Conservation (phyloP, 2,113 vertebrate species). For the Penelope pileata region DNA sequence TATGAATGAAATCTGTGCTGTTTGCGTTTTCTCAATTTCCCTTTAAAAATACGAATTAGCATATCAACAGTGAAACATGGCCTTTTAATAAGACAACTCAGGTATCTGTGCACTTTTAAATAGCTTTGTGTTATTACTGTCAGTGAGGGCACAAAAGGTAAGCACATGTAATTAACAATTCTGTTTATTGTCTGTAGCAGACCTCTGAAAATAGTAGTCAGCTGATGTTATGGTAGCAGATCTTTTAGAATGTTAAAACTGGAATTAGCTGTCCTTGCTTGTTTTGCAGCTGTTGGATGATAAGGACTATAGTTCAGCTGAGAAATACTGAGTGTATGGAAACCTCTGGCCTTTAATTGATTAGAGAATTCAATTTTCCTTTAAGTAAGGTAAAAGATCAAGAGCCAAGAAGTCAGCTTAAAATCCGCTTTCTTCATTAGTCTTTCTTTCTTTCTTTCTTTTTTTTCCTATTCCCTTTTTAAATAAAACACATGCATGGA, state of each 20-base stretch:
- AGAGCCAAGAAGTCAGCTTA: neutral
- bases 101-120: neutral
- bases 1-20: neutral
- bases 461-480: neutral
- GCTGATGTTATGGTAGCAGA: neutral
- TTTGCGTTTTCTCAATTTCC: neutral
- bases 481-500: neutral
- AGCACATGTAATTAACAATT: neutral
- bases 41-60: neutral
- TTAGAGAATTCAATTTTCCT: constrained; percentile 20
- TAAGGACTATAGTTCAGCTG: neutral
- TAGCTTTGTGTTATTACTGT: neutral
- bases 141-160: neutral
- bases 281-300: neutral
- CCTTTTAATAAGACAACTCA: neutral
- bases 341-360: neutral
- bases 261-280: neutral
- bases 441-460: neutral
- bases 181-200: neutral
- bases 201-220: neutral
- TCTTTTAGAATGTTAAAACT: neutral
- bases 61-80: neutral
- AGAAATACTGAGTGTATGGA: neutral
- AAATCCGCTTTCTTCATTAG: neutral
- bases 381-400: neutral